A percentile compares a stretch with the other conserved stretches of the same genome.
These are phyloP conservation scores for Stenichneumon culpator DNA, from an alignment of 2,888 invertebrate species.

Conservation along the genomic window DNA sequence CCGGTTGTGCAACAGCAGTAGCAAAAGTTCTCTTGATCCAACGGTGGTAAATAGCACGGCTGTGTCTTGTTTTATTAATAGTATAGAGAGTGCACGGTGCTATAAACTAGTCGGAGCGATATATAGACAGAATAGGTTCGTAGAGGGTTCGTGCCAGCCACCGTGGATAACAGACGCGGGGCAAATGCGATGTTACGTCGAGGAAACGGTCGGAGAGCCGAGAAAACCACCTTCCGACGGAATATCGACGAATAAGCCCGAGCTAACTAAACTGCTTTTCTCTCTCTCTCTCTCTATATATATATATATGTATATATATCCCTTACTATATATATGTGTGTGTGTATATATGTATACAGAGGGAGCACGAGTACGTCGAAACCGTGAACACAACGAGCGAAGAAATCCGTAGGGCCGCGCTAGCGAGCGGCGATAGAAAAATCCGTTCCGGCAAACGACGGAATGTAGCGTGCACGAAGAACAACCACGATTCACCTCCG, in stretches of 20 bases:
- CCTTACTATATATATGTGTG: not conserved
- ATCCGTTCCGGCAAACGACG: not conserved
- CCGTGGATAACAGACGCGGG: not conserved
- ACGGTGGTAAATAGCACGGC: not conserved
- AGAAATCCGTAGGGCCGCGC: not conserved
- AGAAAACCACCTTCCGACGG: slow-evolving; percentile 23
- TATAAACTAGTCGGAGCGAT: not conserved
- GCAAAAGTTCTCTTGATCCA: not conserved
- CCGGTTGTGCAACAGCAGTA: not conserved
- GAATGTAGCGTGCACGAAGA: not conserved
- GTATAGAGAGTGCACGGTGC: not conserved
- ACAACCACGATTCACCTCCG: not conserved
- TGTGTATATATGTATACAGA: not conserved
- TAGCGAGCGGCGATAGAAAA: slow-evolving; percentile 4
- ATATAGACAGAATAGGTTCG: not conserved
- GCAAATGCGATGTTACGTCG: not conserved
- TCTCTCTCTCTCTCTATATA: not conserved
- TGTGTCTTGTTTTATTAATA: not conserved
- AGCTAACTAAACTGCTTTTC: not conserved
- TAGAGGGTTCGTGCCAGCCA: not conserved
- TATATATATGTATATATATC: not conserved
- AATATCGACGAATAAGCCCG: slow-evolving; percentile 31
- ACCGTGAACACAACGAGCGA: not conserved
- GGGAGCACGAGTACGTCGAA: not conserved
- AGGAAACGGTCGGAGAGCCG: not conserved